Base-by-base conservation (phyloP, 1,140 invertebrate species). In the Sipha flava region DNA sequence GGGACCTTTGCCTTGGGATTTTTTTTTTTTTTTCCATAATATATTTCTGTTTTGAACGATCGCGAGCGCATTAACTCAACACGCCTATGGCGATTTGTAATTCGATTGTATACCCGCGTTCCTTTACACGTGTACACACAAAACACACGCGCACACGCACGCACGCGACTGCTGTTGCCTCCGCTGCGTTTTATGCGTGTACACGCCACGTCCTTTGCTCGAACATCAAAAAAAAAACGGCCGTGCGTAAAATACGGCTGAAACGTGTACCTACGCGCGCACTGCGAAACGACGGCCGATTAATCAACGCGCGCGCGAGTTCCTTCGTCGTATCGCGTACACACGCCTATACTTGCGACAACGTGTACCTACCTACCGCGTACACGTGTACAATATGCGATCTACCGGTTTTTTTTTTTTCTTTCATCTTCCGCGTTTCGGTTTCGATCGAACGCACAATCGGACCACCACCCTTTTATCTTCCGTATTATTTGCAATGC, bases 31-130 rank as follows among this genome's bases (percentile, higher is more conserved):
- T n/a, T n/a, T n/a, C n/a, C n/a, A n/a, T n/a, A n/a, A 40, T 40
- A 40, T 40, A 6, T 40, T 40, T 40, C 10, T 40, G 4, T 40
- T 40, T 64, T 16, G 29, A 64, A 64, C 59, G 31, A 37, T 37
- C n/a, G 59, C n/a, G 26, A 59, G 31, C 34, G 62, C 62, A 40
- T 66, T 66, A 66, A 66, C 62, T 66, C 62, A 40, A 66, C 62
- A 66, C 62, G 62, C 62, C 62, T 66, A 21, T 40, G 62, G 62
- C 62, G 62, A 66, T 66, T 66, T 66, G 40, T 66, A 66, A 66
- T 66, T 66, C 62, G 62, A 31, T 40, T 14, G 31, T 66, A 29
- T 62, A 62, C 21, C 26, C 29, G 57, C 62, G n/a, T n/a, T n/a
- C n/a, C n/a, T n/a, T n/a, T n/a, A n/a, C n/a, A n/a, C n/a, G n/a